These are phyloP conservation scores for Macrosiphum euphorbiae DNA, from an alignment of 2,888 invertebrate species.

Conservation along the genomic window DNA sequence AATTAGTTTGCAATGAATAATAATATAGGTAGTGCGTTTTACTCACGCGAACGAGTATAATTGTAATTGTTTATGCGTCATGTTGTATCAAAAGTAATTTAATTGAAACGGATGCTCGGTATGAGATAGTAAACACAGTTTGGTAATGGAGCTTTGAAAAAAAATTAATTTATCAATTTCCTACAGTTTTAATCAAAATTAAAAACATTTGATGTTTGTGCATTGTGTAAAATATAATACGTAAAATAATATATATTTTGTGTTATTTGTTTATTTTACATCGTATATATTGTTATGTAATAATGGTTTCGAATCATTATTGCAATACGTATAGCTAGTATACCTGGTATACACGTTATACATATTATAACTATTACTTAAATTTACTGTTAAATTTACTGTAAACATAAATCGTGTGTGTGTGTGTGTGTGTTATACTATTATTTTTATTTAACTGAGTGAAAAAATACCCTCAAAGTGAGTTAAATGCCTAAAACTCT, in stretches of 20 bases:
- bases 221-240: not conserved
- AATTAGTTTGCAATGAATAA: not conserved
- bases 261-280: not conserved
- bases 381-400: not conserved
- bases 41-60: not conserved
- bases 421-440: not conserved
- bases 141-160: not conserved
- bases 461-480: not conserved
- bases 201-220: not conserved
- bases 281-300: not conserved
- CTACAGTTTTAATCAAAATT: not conserved
- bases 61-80: not conserved
- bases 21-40: not conserved
- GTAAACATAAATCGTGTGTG: not conserved
- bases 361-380: not conserved
- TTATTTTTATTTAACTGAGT: not conserved
- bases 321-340: not conserved
- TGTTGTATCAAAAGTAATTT: not conserved
- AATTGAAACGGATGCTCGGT: not conserved
- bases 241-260: not conserved
- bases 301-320: not conserved
- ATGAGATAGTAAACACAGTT: not conserved
- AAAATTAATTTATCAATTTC: not conserved
- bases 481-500: not conserved
- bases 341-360: too few species aligned